These are phyloP conservation scores for Sphinx pinastri DNA, from an alignment of 2,888 invertebrate species.

Conservation along the genomic window DNA sequence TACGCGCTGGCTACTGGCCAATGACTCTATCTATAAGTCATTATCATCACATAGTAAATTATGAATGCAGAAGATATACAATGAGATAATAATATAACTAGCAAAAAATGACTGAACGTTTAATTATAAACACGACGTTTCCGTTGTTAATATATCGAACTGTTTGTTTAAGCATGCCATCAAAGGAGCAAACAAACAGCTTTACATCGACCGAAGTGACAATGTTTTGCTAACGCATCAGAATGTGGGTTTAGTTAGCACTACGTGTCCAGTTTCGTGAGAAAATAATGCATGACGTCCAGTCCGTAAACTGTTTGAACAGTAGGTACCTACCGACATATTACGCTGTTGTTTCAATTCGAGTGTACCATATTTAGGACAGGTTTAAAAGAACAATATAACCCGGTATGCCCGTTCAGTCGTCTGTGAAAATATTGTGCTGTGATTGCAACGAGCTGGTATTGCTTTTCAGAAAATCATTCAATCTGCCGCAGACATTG, in stretches of 20 bases:
- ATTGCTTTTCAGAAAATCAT: conserved; percentile 15
- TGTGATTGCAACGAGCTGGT: background rate
- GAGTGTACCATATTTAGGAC: conserved; percentile 44
- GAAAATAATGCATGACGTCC: conserved; percentile 44
- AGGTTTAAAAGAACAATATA: conserved; percentile 38
- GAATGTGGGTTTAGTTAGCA: conserved; percentile 37
- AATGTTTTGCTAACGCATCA: conserved; percentile 33
- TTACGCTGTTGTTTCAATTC: conserved; percentile 44
- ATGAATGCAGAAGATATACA: background rate
- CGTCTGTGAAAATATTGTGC: conserved; percentile 1
- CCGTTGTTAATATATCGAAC: background rate
- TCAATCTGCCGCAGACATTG: conserved; percentile 34
- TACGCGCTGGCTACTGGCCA: background rate
- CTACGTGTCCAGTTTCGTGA: conserved; percentile 48
- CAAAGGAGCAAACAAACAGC: conserved; percentile 39
- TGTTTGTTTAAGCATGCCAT: conserved; percentile 42
- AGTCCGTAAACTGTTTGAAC: conserved; percentile 43
- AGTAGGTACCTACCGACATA: conserved; percentile 42
- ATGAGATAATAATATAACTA: background rate
- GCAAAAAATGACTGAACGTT: background rate
- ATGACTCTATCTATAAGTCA: background rate
- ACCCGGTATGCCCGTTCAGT: conserved; percentile 13
- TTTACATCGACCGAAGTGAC: conserved; percentile 37
- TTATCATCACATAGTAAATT: background rate
- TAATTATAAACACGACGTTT: conserved; percentile 25